A percentile compares a stretch with the other conserved stretches of the same genome.
phyloP scores from a whole-genome alignment of 2,888 invertebrate species.

The Eurytoma californica region DNA sequence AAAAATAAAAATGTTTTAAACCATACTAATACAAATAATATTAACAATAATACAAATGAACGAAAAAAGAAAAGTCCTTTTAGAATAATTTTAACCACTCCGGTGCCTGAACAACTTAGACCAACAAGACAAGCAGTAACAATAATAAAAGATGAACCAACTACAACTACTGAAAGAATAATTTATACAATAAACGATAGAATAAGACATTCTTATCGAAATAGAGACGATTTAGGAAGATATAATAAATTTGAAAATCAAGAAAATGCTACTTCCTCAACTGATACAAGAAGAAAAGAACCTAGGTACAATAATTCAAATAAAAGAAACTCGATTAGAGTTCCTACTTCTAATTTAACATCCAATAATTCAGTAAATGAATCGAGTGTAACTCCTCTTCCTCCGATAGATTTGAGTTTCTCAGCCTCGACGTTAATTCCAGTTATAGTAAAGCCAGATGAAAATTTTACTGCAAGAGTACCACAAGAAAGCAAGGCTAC shows the following conservation, averaged over 20 bases:
- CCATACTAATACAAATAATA: not conserved
- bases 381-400: not conserved
- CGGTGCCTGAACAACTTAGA: constrained; percentile 18
- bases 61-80: constrained; percentile 25
- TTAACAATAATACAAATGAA: not conserved
- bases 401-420: constrained; percentile 6
- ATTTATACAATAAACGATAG: constrained; percentile 63
- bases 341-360: not conserved
- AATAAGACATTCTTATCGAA: constrained; percentile 60
- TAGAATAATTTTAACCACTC: constrained; percentile 49
- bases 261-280: constrained; percentile 49
- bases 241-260: constrained; percentile 59
- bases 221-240: constrained; percentile 58
- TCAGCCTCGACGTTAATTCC: constrained; percentile 51
- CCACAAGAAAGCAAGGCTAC: constrained; percentile 50
- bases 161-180: constrained; percentile 53
- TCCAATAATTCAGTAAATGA: not conserved
- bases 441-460: constrained; percentile 49
- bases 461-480: constrained; percentile 32
- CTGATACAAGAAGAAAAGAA: constrained; percentile 65
- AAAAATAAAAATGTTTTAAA: constrained; percentile 8
- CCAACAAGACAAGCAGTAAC: constrained; percentile 34
- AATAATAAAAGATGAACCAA: constrained; percentile 38
- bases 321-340: not conserved
- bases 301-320: constrained; percentile 63